Conservation (phyloP, 2,113 vertebrate species). For the Cyprinodon variegatus region DNA sequence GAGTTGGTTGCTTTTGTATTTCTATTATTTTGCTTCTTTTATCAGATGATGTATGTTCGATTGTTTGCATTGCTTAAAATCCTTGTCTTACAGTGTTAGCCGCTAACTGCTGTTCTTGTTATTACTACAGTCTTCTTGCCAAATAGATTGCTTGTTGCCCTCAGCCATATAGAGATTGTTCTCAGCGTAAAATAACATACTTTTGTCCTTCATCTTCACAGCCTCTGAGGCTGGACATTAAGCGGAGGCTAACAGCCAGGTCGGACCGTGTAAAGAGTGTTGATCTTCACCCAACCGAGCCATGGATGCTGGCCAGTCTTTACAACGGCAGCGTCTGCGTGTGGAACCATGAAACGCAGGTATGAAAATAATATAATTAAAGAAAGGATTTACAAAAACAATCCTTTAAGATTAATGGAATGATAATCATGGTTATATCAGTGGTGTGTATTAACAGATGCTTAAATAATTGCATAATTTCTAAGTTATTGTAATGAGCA, state of each 20-base stretch:
- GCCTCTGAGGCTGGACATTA: conserved; percentile 98
- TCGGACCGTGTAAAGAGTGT: conserved; percentile 98
- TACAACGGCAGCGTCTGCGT: conserved; percentile 98
- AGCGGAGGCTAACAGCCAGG: conserved; percentile 94
- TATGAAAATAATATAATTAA: conserved; percentile 46
- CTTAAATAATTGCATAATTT: too few species aligned
- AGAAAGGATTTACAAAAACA: not conserved
- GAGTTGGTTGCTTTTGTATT: not conserved
- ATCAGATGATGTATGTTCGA: fast-evolving
- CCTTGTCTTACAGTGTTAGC: not conserved
- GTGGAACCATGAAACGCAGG: conserved; percentile 99
- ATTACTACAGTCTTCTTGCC: not conserved
- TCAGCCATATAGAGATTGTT: too few species aligned
- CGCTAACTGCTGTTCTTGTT: conserved; percentile 18
- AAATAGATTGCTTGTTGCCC: not conserved
- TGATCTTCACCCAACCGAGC: conserved; percentile 94
- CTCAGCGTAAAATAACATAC: not conserved
- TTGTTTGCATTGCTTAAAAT: not conserved
- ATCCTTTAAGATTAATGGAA: not conserved
- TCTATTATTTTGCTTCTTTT: not conserved
- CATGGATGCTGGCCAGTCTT: conserved; percentile 98
- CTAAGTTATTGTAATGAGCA: not conserved
- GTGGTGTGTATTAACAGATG: not conserved
- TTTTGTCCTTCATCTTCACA: conserved; percentile 45
- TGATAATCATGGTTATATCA: too few species aligned